Percentiles rank a stretch among this genome's conserved stretches.
Evolutionary conservation across 2,797 vertebrate genomes (phyloP).

Genomic region (Peromyscus aztecus): DNA sequence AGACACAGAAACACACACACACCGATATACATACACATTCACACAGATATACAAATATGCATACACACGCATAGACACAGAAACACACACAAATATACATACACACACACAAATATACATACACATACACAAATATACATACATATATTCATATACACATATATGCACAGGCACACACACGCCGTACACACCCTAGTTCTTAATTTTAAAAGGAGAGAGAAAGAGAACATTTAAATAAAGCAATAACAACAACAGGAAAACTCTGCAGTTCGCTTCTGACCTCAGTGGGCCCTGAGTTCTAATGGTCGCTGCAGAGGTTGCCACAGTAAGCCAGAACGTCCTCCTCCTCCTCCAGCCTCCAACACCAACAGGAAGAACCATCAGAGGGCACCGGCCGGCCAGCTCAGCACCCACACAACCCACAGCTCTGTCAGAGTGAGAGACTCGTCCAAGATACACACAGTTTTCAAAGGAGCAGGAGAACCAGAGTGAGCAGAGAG

Average conservation of each 20-base stretch:
- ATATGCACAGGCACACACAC: neutral
- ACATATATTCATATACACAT: neutral
- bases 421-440: neutral
- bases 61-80: too few species aligned
- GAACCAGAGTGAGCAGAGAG: neutral
- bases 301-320: neutral
- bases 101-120: too few species aligned
- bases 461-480: slow-evolving; percentile 39
- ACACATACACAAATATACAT: neutral
- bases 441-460: neutral
- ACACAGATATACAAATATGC: neutral
- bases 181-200: neutral
- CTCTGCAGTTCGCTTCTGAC: neutral
- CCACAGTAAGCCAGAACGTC: neutral
- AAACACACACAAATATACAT: neutral
- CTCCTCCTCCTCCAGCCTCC: neutral
- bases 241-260: slow-evolving; percentile 22
- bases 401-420: neutral
- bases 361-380: slow-evolving; percentile 29
- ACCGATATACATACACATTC: neutral
- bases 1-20: neutral
- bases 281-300: neutral
- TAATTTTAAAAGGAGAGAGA: neutral
- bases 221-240: neutral
- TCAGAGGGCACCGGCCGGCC: neutral